phyloP scores from a whole-genome alignment of 2,888 invertebrate genomes.

The Monoplex corrugatus region DNA sequence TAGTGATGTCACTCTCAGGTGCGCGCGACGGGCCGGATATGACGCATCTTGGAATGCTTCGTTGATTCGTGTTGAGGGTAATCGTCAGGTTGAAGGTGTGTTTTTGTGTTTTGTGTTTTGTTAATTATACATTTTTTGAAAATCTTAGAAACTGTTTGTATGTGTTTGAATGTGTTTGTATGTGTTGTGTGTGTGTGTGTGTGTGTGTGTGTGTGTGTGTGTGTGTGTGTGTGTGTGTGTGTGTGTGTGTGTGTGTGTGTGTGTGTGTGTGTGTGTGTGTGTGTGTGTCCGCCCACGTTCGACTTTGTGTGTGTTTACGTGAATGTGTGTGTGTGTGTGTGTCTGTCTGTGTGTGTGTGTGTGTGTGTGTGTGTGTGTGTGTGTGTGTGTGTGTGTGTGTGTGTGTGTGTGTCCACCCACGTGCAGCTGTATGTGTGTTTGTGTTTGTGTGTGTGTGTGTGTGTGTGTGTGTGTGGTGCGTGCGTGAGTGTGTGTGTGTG shows the following conservation, averaged over 20 bases:
- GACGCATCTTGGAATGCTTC: not conserved
- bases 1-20: slow-evolving; percentile 12
- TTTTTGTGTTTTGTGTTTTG: not conserved
- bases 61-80: not conserved
- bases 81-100: not conserved
- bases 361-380: not conserved
- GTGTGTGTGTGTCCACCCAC: too few relatives aligned
- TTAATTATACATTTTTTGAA: not conserved
- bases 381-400: not conserved
- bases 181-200: not conserved
- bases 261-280: not conserved
- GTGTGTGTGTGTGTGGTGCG: not conserved
- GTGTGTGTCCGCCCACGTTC: not conserved
- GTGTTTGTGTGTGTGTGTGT: not conserved
- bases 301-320: not conserved
- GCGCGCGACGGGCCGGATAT: slow-evolving; percentile 23
- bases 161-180: too few relatives aligned
- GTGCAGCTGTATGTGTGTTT: not conserved
- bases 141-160: not conserved
- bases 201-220: too few relatives aligned
- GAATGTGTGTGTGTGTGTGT: not conserved
- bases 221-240: too few relatives aligned
- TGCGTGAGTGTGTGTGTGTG: not conserved
- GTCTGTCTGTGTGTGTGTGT: too few relatives aligned
- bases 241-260: not conserved